Percentiles rank a stretch among this genome's conserved stretches.
Evolutionary conservation across 2,888 invertebrate genomes (phyloP).

Genomic region (Epirrhoe alternata): DNA sequence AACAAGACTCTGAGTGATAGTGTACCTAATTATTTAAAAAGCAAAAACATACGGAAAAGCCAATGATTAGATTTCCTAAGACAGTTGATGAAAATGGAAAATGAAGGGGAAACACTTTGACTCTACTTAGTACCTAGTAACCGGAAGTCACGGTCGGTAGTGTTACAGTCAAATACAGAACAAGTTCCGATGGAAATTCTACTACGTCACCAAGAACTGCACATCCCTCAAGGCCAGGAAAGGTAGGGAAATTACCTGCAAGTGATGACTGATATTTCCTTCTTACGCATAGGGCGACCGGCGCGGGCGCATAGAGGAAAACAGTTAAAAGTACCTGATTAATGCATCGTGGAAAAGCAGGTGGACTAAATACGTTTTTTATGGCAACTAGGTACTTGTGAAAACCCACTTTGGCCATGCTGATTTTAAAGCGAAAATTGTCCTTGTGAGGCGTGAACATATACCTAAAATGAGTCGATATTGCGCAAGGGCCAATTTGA

Average conservation of each 20-base stretch:
- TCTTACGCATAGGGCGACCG: background rate
- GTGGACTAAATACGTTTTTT: background rate
- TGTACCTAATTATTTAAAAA: no score
- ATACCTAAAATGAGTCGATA: no score
- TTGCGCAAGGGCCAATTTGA: no score
- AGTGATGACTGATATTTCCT: slow-evolving; percentile 2
- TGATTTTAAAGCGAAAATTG: no score
- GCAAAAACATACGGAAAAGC: no score
- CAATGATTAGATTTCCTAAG: no score
- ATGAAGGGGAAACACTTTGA: no score
- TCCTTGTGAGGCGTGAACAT: no score
- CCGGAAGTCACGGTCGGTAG: background rate
- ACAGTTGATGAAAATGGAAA: no score
- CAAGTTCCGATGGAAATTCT: slow-evolving; percentile 24
- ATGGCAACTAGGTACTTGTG: background rate
- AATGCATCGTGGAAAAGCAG: background rate
- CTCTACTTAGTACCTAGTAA: background rate
- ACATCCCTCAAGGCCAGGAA: slow-evolving; percentile 22
- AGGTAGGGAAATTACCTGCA: slow-evolving; percentile 26
- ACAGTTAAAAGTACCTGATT: background rate
- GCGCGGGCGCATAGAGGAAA: slow-evolving; percentile 1
- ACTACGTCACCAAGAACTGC: slow-evolving; percentile 11
- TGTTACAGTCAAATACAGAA: background rate
- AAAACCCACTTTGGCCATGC: background rate
- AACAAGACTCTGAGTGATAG: background rate